phyloP scores from a whole-genome alignment of 2,113 vertebrate species.

The Xiphophorus couchianus region DNA sequence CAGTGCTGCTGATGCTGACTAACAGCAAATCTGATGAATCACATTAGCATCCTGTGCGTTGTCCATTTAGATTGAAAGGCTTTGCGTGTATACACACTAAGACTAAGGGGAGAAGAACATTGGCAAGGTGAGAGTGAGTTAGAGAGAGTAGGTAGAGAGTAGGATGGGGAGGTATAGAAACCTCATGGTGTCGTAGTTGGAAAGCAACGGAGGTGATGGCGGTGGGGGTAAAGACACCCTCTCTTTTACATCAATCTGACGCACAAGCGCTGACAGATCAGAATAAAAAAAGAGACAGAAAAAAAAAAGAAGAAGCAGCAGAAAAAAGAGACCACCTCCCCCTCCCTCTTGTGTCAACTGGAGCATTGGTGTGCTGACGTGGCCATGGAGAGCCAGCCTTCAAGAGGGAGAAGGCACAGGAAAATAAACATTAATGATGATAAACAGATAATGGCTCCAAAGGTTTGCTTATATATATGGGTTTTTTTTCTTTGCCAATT shows the following conservation, averaged over 20 bases:
- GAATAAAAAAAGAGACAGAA: constrained; percentile 43
- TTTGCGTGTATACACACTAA: constrained; percentile 16
- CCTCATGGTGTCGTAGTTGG: constrained; percentile 16
- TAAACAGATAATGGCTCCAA: neutral
- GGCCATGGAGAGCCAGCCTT: constrained; percentile 73
- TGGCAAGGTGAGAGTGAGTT: constrained; percentile 24
- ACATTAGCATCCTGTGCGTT: constrained; percentile 27
- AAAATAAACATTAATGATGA: too few relatives aligned
- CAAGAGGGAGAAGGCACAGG: constrained; percentile 62
- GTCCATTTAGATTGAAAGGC: constrained; percentile 26
- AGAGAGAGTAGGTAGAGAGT: neutral
- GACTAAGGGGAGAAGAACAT: constrained; percentile 21
- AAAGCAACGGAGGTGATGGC: constrained; percentile 27
- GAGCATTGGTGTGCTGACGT: constrained; percentile 76
- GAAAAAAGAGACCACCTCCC: constrained; percentile 31
- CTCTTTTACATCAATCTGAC: constrained; percentile 82
- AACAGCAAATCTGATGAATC: constrained; percentile 55
- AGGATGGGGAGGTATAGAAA: constrained; percentile 33
- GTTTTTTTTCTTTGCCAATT: neutral
- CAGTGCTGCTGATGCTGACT: constrained; percentile 24
- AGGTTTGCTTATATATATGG: neutral
- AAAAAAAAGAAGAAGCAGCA: neutral
- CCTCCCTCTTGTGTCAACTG: constrained; percentile 53
- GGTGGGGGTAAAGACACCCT: constrained; percentile 42
- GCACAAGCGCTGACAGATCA: constrained; percentile 77